Evolutionary conservation across 2,888 invertebrate species (phyloP), one percentile per base, ranked within the genome.

Genomic region (Lithophane socia): DNA sequence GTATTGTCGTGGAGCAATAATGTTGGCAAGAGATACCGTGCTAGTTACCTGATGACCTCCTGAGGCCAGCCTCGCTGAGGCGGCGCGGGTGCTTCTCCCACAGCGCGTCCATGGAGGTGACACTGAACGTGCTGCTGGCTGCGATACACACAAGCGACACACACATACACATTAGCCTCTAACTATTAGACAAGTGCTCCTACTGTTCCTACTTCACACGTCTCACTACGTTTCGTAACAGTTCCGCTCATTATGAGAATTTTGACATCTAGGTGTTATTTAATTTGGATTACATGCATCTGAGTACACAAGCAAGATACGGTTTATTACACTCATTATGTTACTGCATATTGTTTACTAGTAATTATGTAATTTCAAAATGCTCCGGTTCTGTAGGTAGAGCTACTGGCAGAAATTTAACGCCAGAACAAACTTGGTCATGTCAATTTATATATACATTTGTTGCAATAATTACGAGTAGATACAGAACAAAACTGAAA

Each of bases 41-140:
- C 88, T 82, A 88, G 87, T 96, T 97, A 98, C 98, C 98, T 97
- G 98, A 98, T 92, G 97, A 97, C 94, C 98, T 97, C 91, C 98
- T 97, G 88, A 98, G 97, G 92, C 98, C 98, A 90, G 98, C 98
- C 96, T 98, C 98, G 96, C 97, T 98, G 92, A 98, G 97, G 93
- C 98, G 97, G 90, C 98, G 97, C 88, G 97, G 97, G 91, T 98
- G 97, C 93, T 97, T 97, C 94, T 98, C 98, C 98, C 98, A 98
- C 79, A 98, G 97, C 90, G 97, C 97, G 94, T 98, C 98, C 97
- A 98, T 97, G 90, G 97, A 97, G 91, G 97, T 97, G 92, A 97
- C 95, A 95, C 97, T 97, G 96, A 96, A 95, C 88, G 97, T 96
- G 95, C 97, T 97, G 96, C 96, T 94, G 90, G 96, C 96, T 96